Conservation (phyloP, 2,113 vertebrate genomes). For the Condylura cristata region DNA sequence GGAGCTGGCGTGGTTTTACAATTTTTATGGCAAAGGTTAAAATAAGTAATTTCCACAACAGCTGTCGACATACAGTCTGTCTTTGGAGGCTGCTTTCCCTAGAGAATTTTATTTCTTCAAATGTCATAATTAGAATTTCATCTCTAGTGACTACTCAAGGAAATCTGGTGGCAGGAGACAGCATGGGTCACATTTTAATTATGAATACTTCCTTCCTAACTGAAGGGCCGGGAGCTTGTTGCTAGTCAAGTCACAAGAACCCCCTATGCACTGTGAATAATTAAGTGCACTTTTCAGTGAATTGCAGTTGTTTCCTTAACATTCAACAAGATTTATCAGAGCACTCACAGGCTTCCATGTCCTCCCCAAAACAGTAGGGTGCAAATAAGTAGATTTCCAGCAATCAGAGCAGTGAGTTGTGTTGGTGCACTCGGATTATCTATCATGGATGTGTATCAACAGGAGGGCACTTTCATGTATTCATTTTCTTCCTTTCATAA, state of each 20-base stretch:
- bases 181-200: constrained; percentile 79
- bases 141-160: constrained; percentile 75
- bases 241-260: constrained; percentile 66
- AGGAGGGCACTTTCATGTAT: background rate
- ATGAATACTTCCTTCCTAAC: constrained; percentile 39
- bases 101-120: constrained; percentile 79
- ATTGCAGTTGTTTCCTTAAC: constrained; percentile 60
- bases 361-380: constrained; percentile 8
- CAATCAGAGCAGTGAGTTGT: constrained; percentile 60
- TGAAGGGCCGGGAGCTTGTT: constrained; percentile 61
- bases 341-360: constrained; percentile 42
- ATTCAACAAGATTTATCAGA: constrained; percentile 69
- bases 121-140: constrained; percentile 83
- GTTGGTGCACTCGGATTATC: background rate
- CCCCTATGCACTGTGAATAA: constrained; percentile 60
- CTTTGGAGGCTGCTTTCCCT: constrained; percentile 72
- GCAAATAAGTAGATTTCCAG: constrained; percentile 59
- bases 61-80: constrained; percentile 72
- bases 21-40: constrained; percentile 82
- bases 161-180: constrained; percentile 73
- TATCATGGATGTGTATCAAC: background rate
- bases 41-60: constrained; percentile 81
- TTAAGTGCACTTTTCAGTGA: constrained; percentile 58
- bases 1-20: constrained; percentile 68
- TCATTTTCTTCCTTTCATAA: constrained; percentile 50